Evolutionary conservation across 2,888 invertebrate genomes (phyloP).

Genomic region (Choristoneura rosaceana): DNA sequence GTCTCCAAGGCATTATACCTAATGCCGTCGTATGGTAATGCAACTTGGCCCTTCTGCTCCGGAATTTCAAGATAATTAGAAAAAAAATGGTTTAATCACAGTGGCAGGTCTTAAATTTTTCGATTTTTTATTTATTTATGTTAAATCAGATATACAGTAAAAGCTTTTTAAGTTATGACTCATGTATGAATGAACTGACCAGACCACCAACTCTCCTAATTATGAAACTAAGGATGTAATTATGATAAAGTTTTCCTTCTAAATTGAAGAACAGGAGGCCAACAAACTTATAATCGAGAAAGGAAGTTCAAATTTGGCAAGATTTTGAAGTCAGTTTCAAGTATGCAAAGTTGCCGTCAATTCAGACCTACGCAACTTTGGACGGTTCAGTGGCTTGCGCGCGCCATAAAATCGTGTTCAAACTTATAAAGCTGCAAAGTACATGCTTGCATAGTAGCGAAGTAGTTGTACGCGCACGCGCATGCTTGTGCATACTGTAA

Average conservation of each 20-base stretch:
- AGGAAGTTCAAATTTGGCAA: constrained; percentile 8
- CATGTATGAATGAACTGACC: not conserved
- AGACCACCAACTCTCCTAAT: not conserved
- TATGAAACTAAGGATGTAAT: constrained; percentile 4
- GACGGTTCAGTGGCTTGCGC: not conserved
- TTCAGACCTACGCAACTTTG: not conserved
- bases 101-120: no score
- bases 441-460: constrained; percentile 2
- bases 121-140: not conserved
- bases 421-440: constrained; percentile 5
- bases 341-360: constrained; percentile 4
- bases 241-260: constrained; percentile 46
- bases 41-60: no score
- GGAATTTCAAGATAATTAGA: not conserved
- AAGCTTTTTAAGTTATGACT: not conserved
- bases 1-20: not conserved
- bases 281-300: constrained; percentile 7
- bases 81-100: no score
- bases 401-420: not conserved
- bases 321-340: not conserved
- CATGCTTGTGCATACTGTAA: constrained; percentile 67
- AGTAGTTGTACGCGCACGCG: constrained; percentile 50
- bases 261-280: not conserved
- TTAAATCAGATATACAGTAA: not conserved
- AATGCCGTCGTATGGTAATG: not conserved